A percentile compares a stretch with the other conserved stretches of the same genome.
Conservation (phyloP, 2,888 invertebrate genomes). For the Cremastinae sp. region DNA sequence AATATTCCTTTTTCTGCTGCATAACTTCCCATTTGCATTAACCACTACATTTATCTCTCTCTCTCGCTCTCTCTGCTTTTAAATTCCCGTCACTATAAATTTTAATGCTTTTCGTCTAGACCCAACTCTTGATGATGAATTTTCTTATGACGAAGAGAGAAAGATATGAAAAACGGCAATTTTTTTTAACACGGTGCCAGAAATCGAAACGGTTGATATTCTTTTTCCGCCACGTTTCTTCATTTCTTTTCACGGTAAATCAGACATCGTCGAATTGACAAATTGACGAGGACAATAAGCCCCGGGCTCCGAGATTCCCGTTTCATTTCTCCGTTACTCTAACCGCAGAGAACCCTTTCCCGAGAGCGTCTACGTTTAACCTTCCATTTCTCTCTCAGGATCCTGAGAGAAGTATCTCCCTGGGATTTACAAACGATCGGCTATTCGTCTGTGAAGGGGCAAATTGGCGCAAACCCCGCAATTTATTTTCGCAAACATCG, state of each 20-base stretch:
- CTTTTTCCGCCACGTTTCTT: not conserved
- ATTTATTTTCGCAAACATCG: conserved; percentile 54
- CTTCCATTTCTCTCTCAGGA: conserved; percentile 65
- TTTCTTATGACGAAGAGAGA: no score
- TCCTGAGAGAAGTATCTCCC: conserved; percentile 66
- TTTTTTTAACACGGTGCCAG: no score
- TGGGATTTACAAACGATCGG: conserved; percentile 62
- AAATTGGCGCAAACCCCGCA: conserved; percentile 57
- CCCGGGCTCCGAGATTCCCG: conserved; percentile 17
- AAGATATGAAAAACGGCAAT: no score
- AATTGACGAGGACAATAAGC: conserved; percentile 30
- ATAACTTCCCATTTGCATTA: conserved; percentile 79
- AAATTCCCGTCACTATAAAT: conserved; percentile 12
- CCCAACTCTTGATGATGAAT: no score
- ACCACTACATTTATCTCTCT: conserved; percentile 52
- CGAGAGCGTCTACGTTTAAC: conserved; percentile 48
- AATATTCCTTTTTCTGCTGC: conserved; percentile 79
- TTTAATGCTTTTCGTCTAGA: not conserved
- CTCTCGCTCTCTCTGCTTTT: conserved; percentile 33
- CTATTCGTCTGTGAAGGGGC: conserved; percentile 50
- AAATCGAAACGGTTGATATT: not conserved
- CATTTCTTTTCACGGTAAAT: conserved; percentile 5
- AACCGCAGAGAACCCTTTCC: conserved; percentile 35
- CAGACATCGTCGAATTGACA: conserved; percentile 37
- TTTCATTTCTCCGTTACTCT: conserved; percentile 7